Evolutionary conservation across 2,113 vertebrate species (phyloP), one percentile per base, ranked within the genome.

Genomic region (Orthonyx spaldingii): DNA sequence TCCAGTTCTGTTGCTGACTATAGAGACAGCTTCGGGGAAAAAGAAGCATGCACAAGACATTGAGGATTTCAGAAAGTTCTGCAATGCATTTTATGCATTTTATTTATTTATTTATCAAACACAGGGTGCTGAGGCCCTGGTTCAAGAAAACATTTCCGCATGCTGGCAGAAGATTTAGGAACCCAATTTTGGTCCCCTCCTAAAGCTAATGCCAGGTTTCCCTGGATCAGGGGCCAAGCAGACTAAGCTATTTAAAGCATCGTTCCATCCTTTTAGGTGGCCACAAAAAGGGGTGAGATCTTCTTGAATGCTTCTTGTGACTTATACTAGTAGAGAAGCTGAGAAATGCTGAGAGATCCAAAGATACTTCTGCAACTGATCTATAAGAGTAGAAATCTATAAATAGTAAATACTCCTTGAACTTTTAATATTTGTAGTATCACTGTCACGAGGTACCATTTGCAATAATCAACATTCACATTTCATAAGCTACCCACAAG

Each of bases 51-150:
- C 4, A 0, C 1, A 3, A 84, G 82, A 41, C 30, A 37, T 18
- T 14, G 68, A 86, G 79, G 52, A 69, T 86, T 30, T 50, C 20
- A 37, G 66, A 66, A 92, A 81, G 52, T 56, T 90, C 64, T 89
- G 46, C 61, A 74, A 60, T 85, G 88, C 90, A n/a, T 22, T 95
- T 90, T 84, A 83, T 90, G 78, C 10, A 13, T 70, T 93, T 87
- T 87, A 87, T 95, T 95, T 96, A 80, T 93, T 91, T 80, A 88
- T 87, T 89, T 77, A 72, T 95, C 65, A 7, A 55, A 39, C 49
- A 39, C 23, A 30, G 61, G 74, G 27, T 66, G 87, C 64, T 88
- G 64, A 89, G 57, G 56, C 84, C 57, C 42, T 77, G 63, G n/a
- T 59, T 90, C 75, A 76, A 52, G 30, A 63, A 94, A 42, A 53